Conservation (phyloP, 1,140 invertebrate genomes). For the Zaprionus ornatus region DNA sequence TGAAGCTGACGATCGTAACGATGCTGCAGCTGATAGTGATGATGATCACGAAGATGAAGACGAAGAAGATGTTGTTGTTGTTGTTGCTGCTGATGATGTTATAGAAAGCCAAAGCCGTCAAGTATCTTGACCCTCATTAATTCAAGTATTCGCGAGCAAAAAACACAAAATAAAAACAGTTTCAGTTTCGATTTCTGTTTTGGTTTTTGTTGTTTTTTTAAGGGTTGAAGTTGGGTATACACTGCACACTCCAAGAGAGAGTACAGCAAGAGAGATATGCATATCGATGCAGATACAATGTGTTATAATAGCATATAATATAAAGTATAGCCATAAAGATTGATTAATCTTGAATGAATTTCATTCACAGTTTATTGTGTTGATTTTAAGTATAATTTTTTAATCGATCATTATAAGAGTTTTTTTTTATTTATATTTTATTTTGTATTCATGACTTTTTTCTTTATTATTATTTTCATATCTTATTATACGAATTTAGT, state of each 20-base stretch:
- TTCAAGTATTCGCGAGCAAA: constrained; percentile 63
- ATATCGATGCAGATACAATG: too few relatives aligned
- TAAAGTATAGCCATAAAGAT: background rate
- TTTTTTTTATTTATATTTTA: background rate
- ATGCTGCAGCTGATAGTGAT: background rate
- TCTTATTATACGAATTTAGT: background rate
- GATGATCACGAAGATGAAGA: background rate
- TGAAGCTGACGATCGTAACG: constrained; percentile 22
- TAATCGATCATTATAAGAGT: background rate
- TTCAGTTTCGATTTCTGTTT: constrained; percentile 47
- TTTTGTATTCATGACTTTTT: background rate
- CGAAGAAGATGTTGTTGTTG: background rate
- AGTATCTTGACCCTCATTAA: constrained; percentile 81
- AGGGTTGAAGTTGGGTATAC: background rate
- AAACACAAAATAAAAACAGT: constrained; percentile 24
- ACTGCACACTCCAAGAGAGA: too few relatives aligned
- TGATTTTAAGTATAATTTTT: background rate
- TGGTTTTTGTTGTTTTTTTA: constrained; percentile 7
- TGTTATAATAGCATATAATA: too few relatives aligned
- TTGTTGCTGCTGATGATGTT: constrained; percentile 7
- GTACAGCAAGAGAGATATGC: too few relatives aligned
- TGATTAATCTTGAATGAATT: background rate
- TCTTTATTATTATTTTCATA: background rate
- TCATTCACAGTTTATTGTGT: background rate
- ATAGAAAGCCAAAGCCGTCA: constrained; percentile 61